phyloP scores from a whole-genome alignment of 1,140 invertebrate genomes.

The Coelopa frigida region DNA sequence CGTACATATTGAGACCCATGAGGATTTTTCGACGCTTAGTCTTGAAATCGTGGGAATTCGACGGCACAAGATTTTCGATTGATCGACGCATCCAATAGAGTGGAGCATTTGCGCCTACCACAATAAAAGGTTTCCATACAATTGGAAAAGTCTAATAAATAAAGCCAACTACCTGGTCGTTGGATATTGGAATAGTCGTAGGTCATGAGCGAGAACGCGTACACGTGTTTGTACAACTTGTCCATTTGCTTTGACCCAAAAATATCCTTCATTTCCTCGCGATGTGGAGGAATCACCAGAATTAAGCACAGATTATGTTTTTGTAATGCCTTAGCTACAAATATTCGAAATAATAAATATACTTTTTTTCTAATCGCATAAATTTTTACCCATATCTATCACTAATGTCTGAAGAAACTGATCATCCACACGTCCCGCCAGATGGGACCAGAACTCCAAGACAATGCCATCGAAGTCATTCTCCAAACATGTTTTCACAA shows the following conservation, averaged over 20 bases:
- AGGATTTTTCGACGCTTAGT: slow-evolving; percentile 69
- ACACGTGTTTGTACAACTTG: slow-evolving; percentile 64
- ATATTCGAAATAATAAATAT: not conserved
- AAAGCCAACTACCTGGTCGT: slow-evolving; percentile 65
- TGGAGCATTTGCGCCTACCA: slow-evolving; percentile 74
- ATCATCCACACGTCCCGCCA: slow-evolving; percentile 59
- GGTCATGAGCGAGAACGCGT: slow-evolving; percentile 88
- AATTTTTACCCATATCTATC: slow-evolving; percentile 51
- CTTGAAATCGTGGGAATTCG: slow-evolving; percentile 48
- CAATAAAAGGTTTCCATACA: not conserved
- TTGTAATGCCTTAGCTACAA: slow-evolving; percentile 30
- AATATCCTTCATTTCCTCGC: slow-evolving; percentile 59
- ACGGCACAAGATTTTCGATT: slow-evolving; percentile 63
- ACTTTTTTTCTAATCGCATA: not conserved
- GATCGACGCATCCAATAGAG: slow-evolving; percentile 74
- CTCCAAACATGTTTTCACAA: slow-evolving; percentile 56
- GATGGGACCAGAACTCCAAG: slow-evolving; percentile 81
- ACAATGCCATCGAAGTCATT: slow-evolving; percentile 79
- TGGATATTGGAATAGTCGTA: slow-evolving; percentile 86
- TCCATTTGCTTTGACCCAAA: slow-evolving; percentile 74
- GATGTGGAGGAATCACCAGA: slow-evolving; percentile 76
- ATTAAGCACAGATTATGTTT: slow-evolving; percentile 55
- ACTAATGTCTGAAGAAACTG: slow-evolving; percentile 57
- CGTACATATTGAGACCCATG: slow-evolving; percentile 90
- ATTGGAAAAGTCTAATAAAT: not conserved